Evolutionary conservation across 2,113 vertebrate species (phyloP), one percentile per base, ranked within the genome.

Genomic region (Equus przewalskii): DNA sequence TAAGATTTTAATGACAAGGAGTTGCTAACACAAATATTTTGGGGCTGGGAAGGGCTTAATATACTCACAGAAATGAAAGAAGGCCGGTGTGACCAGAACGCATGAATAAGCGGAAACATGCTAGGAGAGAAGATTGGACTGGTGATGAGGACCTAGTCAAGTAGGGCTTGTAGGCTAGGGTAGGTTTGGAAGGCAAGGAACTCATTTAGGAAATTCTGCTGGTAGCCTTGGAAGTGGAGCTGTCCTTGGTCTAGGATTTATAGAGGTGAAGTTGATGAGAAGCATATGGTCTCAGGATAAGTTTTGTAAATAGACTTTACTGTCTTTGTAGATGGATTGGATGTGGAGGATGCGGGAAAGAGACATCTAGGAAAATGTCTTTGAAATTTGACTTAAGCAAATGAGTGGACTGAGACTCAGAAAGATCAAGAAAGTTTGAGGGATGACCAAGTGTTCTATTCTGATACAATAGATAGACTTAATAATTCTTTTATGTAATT

Each of bases 361-460:
- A 86, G 49, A 87, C 46, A 82, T 69, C 44, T 22, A 33, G 26
- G 65, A 51, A 65, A 58, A 79, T 64, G 14, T 56, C 49, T 92
- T 92, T 80, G 83, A 86, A 95, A 79, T 84, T 15, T 94, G 72
- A 19, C 46, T 60, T 81, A 56, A n/a, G 18, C 30, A 84, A 83
- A 73, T 36, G 12, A 85, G 36, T 26, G 26, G 14, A n/a, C 28
- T 16, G 46, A 91, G 44, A 81, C 7, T 89, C 19, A 89, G 46
- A 91, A 88, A 88, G 30, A 46, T 58, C 26, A 18, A 93, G 72
- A 70, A 79, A 69, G 60, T 91, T 67, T 73, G n/a, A 79, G 22
- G 51, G 58, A 76, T 12, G 51, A 58, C 78, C 12, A 67, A n/a
- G 11, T 91, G 16, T 78, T 96, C 46, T 78, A 22, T n/a, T 92